Evolutionary conservation across 1,140 invertebrate species (phyloP).

Genomic region (Penaeus chinensis): DNA sequence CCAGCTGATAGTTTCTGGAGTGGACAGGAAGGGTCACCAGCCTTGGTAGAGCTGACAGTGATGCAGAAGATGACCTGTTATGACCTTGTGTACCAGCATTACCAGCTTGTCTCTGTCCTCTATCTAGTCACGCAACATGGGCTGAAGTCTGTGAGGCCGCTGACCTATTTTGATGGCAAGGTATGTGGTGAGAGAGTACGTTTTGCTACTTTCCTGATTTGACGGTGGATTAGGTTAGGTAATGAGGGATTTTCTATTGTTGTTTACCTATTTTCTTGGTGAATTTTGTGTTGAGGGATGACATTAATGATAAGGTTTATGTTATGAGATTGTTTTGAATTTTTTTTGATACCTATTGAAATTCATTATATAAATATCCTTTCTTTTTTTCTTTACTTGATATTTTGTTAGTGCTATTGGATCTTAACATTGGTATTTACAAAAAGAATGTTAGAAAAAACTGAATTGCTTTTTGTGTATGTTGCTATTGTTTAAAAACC

Average conservation of each 20-base stretch:
- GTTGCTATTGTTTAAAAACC: too few species aligned
- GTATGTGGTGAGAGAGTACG: slow-evolving; percentile 63
- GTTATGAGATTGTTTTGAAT: too few species aligned
- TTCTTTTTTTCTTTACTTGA: too few species aligned
- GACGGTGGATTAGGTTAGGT: background rate
- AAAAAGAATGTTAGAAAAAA: too few species aligned
- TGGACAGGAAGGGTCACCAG: slow-evolving; percentile 65
- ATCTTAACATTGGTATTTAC: too few species aligned
- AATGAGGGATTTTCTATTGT: background rate
- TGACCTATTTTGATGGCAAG: slow-evolving; percentile 70
- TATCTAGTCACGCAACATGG: slow-evolving; percentile 69
- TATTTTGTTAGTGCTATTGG: too few species aligned
- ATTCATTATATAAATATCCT: too few species aligned
- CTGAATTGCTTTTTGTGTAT: too few species aligned
- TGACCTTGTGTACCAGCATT: slow-evolving; percentile 69
- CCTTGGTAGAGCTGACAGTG: slow-evolving; percentile 69
- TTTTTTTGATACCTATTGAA: too few species aligned
- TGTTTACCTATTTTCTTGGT: too few species aligned
- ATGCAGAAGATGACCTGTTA: slow-evolving; percentile 70
- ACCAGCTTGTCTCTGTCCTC: slow-evolving; percentile 68
- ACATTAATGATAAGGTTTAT: too few species aligned
- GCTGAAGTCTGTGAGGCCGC: slow-evolving; percentile 69
- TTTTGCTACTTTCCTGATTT: background rate
- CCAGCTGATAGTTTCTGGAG: slow-evolving; percentile 69
- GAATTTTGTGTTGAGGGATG: too few species aligned